These are phyloP conservation scores for Apodemia zela DNA, from an alignment of 2,888 invertebrate species.

Conservation along the genomic window DNA sequence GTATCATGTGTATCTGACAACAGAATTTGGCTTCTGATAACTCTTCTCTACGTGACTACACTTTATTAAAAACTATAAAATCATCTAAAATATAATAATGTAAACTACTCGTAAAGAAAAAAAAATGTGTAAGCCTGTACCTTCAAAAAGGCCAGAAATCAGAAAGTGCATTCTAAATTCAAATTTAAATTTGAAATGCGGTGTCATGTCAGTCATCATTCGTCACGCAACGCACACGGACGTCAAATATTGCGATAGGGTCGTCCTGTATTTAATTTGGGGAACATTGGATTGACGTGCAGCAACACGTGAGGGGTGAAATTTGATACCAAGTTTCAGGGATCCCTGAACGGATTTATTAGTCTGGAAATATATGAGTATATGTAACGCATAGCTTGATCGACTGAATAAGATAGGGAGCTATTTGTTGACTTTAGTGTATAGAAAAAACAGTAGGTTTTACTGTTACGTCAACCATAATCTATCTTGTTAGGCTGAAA, in stretches of 20 bases:
- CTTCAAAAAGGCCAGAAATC: not conserved
- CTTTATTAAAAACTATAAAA: too few relatives aligned
- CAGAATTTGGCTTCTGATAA: too few relatives aligned
- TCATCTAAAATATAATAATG: too few relatives aligned
- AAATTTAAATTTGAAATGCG: constrained; percentile 17
- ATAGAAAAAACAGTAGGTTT: too few relatives aligned
- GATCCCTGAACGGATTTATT: constrained; percentile 10
- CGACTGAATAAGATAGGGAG: too few relatives aligned
- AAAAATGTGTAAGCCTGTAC: not conserved
- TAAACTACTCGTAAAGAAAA: too few relatives aligned
- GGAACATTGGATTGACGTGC: constrained; percentile 25
- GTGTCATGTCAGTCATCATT: constrained; percentile 58
- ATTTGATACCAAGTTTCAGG: constrained; percentile 13
- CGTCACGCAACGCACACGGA: constrained; percentile 59
- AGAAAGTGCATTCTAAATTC: constrained; percentile 13
- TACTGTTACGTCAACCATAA: too few relatives aligned
- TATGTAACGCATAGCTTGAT: not conserved
- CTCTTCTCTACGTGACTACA: too few relatives aligned
- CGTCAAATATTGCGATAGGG: constrained; percentile 53
- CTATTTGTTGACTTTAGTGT: too few relatives aligned
- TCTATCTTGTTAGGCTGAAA: too few relatives aligned
- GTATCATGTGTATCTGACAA: too few relatives aligned
- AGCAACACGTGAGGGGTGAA: constrained; percentile 11
- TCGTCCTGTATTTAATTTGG: constrained; percentile 48
- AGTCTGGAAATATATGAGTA: not conserved